Conservation (phyloP, 1,140 invertebrate genomes). For the Lordiphosa collinella region DNA sequence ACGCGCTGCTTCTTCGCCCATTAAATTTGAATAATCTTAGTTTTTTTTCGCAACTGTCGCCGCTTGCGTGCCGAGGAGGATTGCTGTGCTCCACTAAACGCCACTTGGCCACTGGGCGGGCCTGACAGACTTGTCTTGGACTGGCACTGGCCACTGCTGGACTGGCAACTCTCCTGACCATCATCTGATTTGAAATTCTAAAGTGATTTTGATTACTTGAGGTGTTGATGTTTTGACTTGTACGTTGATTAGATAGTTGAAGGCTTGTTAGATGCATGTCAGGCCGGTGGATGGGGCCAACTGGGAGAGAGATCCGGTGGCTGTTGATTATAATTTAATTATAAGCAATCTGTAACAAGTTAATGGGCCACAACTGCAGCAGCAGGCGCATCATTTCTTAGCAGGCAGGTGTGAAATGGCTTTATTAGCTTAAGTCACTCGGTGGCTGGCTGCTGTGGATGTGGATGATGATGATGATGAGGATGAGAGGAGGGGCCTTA, state of each 20-base stretch:
- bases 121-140: slow-evolving; percentile 36
- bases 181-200: slow-evolving; percentile 75
- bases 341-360: slow-evolving; percentile 74
- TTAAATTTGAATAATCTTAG: slow-evolving; percentile 78
- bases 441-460: too few relatives aligned
- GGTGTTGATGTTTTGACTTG: slow-evolving; percentile 78
- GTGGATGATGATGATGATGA: too few relatives aligned
- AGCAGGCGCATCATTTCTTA: slow-evolving; percentile 10
- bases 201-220: slow-evolving; percentile 78
- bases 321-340: slow-evolving; percentile 75
- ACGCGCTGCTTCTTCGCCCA: slow-evolving; percentile 60
- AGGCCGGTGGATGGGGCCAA: slow-evolving; percentile 14
- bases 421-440: slow-evolving; percentile 58
- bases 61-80: slow-evolving; percentile 38
- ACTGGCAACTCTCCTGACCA: slow-evolving; percentile 41
- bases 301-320: not conserved
- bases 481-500: too few relatives aligned
- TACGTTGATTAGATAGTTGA: slow-evolving; percentile 75
- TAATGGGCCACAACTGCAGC: slow-evolving; percentile 41
- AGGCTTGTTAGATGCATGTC: slow-evolving; percentile 76
- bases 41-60: slow-evolving; percentile 44
- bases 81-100: slow-evolving; percentile 43
- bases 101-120: slow-evolving; percentile 38
- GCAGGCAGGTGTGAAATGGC: slow-evolving; percentile 73
- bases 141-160: slow-evolving; percentile 13